phyloP scores from a whole-genome alignment of 2,888 invertebrate genomes.

The Petrolisthes manimaculis region DNA sequence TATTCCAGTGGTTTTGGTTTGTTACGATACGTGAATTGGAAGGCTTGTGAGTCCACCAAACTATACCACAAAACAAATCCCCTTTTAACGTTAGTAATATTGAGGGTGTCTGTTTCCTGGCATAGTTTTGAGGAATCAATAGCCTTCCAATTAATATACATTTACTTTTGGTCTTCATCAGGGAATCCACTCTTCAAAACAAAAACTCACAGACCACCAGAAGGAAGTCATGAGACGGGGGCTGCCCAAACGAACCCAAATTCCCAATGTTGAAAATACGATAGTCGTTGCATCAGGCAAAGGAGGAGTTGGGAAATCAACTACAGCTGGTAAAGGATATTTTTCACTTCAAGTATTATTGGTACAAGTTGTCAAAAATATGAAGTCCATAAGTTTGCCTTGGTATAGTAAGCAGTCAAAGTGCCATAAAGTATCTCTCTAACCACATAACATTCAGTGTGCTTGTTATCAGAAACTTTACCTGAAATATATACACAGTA shows the following conservation, averaged over 20 bases:
- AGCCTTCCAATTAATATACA: neutral
- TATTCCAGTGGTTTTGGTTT: too few species aligned
- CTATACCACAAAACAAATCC: too few species aligned
- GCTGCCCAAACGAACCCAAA: slow-evolving; percentile 48
- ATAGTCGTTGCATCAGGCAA: slow-evolving; percentile 65
- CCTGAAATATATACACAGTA: slow-evolving; percentile 72
- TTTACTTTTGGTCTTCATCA: slow-evolving; percentile 8
- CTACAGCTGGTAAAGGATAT: slow-evolving; percentile 58
- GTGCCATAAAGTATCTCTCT: too few species aligned
- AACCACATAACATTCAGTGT: neutral
- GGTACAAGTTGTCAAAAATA: too few species aligned
- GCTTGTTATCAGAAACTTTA: neutral
- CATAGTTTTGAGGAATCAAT: too few species aligned
- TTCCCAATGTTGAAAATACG: slow-evolving; percentile 53
- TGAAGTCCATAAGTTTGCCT: too few species aligned
- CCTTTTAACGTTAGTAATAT: too few species aligned
- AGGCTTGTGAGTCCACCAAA: too few species aligned
- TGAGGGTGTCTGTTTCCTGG: too few species aligned
- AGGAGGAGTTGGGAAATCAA: slow-evolving; percentile 66
- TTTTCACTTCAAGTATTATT: too few species aligned
- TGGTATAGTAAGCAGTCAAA: too few species aligned
- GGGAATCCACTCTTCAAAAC: slow-evolving; percentile 23
- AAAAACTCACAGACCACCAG: slow-evolving; percentile 48
- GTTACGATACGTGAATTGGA: too few species aligned
- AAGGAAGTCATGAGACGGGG: slow-evolving; percentile 59